Conservation (phyloP, 2,113 vertebrate species). For the Geococcyx californianus region DNA sequence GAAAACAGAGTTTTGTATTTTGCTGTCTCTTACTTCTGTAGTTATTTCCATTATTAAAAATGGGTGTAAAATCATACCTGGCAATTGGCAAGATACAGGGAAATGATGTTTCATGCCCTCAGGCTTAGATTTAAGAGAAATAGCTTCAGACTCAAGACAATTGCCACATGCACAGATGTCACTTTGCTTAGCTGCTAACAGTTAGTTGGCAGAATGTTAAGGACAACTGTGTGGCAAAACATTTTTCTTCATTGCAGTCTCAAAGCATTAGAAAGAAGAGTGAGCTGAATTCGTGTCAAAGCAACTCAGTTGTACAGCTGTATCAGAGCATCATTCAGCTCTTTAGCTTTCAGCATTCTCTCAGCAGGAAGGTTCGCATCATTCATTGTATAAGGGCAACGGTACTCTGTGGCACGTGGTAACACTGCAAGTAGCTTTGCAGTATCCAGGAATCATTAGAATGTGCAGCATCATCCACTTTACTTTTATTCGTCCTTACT, state of each 20-base stretch:
- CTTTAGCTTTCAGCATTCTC: neutral
- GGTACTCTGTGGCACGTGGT: neutral
- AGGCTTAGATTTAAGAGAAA: conserved; percentile 26
- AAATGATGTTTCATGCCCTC: neutral
- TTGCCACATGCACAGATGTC: conserved; percentile 62
- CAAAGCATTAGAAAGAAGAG: conserved; percentile 1
- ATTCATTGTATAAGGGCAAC: neutral
- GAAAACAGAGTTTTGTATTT: neutral
- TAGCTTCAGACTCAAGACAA: conserved; percentile 43
- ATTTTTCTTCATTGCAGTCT: neutral
- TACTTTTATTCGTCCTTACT: neutral
- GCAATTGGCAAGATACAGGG: neutral
- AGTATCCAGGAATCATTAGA: neutral
- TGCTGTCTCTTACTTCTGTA: neutral
- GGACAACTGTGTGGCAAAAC: conserved; percentile 43
- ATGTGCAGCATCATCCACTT: neutral
- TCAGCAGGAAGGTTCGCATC: neutral
- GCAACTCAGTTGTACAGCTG: neutral
- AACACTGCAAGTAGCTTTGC: neutral
- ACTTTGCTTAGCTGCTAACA: conserved; percentile 27
- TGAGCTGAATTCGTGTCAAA: conserved; percentile 35
- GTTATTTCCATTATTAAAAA: neutral
- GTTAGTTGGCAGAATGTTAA: conserved; percentile 25
- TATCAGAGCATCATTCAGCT: neutral
- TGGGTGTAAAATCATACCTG: neutral